phyloP scores from a whole-genome alignment of 2,113 vertebrate genomes.

The Felis catus region F.catus_Fca126_mat1.0 CM031420.1:28732001-28732500 shows the following conservation, averaged over 20 bases:
- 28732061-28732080: background rate
- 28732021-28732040: background rate
- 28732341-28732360: background rate
- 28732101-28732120: background rate
- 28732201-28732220: background rate
- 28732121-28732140: background rate
- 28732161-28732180: background rate
- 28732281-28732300: background rate
- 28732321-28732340: background rate
- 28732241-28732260: background rate
- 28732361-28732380: background rate
- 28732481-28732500: background rate
- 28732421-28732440: background rate
- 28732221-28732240: background rate
- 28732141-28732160: background rate
- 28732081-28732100: background rate
- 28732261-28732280: background rate
- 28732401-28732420: background rate
- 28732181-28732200: background rate
- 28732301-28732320: constrained; percentile 21
- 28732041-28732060: background rate
- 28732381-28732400: background rate
- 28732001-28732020: background rate
- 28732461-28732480: background rate
- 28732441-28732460: background rate